Evolutionary conservation across 2,888 invertebrate species (phyloP), one percentile per base, ranked within the genome.

Genomic region (Epinotia brunnichana): DNA sequence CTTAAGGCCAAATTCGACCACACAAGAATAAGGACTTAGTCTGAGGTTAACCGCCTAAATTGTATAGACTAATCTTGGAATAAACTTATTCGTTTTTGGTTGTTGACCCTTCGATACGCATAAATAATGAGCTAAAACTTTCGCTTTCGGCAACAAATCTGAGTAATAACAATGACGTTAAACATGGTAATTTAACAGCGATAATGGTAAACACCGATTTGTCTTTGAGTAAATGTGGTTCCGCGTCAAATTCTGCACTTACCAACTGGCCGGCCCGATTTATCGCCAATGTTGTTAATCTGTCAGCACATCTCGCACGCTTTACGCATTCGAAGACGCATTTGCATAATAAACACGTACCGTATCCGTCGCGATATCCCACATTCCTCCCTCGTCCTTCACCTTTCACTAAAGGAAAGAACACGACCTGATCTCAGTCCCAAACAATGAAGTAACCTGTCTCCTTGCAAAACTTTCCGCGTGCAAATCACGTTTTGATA

Each of bases 391-490:
- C 48, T 77, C 79, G 87, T 88, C 91, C 92, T 91, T 91, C 91
- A 90, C 91, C 89, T 91, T 90, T 91, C 80, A 78, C 77, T 80
- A 84, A 86, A 82, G 87, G 87, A 87, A 87, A 85, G 86, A 85
- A 85, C 82, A 81, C 81, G 85, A 84, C 80, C 80, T 81, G 85
- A 81, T 84, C 84, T 83, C 82, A 84, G 82, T 84, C 83, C 83
- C 83, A 84, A 83, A 88, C 87, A 87, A 86, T 88, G 85, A 82
- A 75, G 69, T 82, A 78, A 81, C 80, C 79, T 81, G 81, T 82
- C 81, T 82, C 84, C 86, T 90, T 89, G 83, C 90, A 90, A 89
- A 86, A 90, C 88, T 87, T 87, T 87, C 86, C 85, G 84, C 82
- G 82, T 78, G 81, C 81, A 79, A 81, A 81, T 82, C 84, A 81